phyloP scores from a whole-genome alignment of 2,888 invertebrate genomes.

The Philereme vetulata region DNA sequence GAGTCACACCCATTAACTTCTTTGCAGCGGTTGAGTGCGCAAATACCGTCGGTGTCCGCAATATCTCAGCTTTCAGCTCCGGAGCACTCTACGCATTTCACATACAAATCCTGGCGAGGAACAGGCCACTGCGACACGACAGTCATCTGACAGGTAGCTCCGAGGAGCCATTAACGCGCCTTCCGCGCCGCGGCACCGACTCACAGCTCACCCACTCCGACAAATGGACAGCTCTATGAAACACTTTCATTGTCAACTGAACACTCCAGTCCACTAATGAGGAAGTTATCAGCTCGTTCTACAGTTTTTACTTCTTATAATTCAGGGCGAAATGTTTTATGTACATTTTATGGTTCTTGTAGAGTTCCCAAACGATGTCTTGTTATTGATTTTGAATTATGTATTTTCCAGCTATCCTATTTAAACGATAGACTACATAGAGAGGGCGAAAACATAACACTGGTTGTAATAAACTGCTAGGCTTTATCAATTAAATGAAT shows the following conservation, averaged over 20 bases:
- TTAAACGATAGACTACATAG: no score
- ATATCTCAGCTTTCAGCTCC: conserved; percentile 37
- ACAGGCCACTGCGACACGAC: conserved; percentile 61
- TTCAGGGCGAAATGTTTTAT: conserved; percentile 12
- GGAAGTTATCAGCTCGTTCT: conserved; percentile 33
- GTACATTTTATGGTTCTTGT: conserved; percentile 9
- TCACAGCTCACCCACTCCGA: conserved; percentile 23
- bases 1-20: conserved; percentile 12
- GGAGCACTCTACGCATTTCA: conserved; percentile 45
- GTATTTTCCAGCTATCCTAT: background rate
- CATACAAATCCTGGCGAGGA: conserved; percentile 48
- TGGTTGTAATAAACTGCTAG: no score
- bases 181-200: conserved; percentile 39
- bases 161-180: conserved; percentile 67
- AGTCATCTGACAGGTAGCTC: conserved; percentile 73
- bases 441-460: no score
- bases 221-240: conserved; percentile 58
- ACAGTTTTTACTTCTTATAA: conserved; percentile 19
- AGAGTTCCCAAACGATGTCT: background rate
- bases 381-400: conserved; percentile 4
- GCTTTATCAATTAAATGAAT: no score
- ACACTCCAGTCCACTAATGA: conserved; percentile 43
- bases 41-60: conserved; percentile 18
- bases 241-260: conserved; percentile 54
- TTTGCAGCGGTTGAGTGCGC: conserved; percentile 20